phyloP scores from a whole-genome alignment of 2,888 invertebrate genomes.

The Leptinotarsa tumamoca region DNA sequence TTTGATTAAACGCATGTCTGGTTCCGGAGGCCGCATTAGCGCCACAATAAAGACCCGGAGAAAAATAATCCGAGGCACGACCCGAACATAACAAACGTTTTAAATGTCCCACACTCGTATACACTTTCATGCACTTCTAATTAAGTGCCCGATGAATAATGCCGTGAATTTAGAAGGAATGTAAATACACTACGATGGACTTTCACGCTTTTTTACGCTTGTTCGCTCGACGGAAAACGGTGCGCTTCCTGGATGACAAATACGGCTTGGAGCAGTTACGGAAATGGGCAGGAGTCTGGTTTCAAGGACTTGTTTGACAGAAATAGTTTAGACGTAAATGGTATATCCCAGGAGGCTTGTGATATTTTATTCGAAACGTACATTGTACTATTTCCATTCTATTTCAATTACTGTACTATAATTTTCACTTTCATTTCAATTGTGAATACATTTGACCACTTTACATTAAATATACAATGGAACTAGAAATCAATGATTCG shows the following conservation, averaged over 20 bases:
- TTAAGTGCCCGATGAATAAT: conserved; percentile 45
- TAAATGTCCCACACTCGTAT: conserved; percentile 50
- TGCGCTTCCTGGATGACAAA: conserved; percentile 3
- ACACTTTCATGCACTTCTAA: conserved; percentile 48
- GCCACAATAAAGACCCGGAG: conserved; percentile 44
- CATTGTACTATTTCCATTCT: too few species aligned
- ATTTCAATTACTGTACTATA: too few species aligned
- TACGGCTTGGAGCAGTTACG: neutral
- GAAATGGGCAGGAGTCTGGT: neutral
- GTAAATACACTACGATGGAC: conserved; percentile 7
- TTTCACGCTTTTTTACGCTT: conserved; percentile 13
- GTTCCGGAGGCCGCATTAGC: conserved; percentile 47
- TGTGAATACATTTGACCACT: too few species aligned
- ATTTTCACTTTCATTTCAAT: too few species aligned
- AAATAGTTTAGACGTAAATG: neutral
- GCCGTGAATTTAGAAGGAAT: conserved; percentile 20
- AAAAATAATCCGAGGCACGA: conserved; percentile 51
- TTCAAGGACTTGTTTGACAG: neutral
- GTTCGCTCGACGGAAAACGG: neutral
- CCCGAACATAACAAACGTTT: conserved; percentile 58
- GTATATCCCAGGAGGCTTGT: too few species aligned
- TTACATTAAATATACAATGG: too few species aligned
- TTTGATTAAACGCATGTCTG: conserved; percentile 54
- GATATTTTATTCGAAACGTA: too few species aligned
- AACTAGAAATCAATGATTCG: too few species aligned